Evolutionary conservation across 2,113 vertebrate species (phyloP), one percentile per base, ranked within the genome.

Genomic region (Lucifuga dentata): DNA sequence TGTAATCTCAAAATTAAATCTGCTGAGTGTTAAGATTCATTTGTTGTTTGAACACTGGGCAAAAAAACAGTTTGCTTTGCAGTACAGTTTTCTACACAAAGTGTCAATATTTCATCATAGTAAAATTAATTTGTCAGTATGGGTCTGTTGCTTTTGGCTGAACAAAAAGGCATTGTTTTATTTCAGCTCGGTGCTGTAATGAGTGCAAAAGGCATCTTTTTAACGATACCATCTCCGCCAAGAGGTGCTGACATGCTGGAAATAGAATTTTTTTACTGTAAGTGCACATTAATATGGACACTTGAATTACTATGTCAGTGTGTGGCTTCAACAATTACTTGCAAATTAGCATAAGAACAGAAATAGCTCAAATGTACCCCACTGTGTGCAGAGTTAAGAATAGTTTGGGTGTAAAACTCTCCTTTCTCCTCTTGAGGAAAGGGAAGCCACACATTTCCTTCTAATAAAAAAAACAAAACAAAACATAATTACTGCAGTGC

Each of bases 281-380:
- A 83, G 82, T 78, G 73, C 65, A 81, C 73, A 85, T 88, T 90
- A 81, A 83, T 84, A 86, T 84, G 82, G 87, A 80, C 86, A 89
- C 73, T 86, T 79, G 56, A 73, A 86, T 86, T 80, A 69, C 73
- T 73, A 62, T 89, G 83, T 73, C 52, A 56, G 57, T 72, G 73
- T 82, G 78, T 75, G 66, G 76, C 82, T 81, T 86, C 79, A 78
- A 76, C 78, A 90, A 90, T 89, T 88, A 89, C 78, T 71, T 76
- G 64, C 24, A 78, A 83, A 92, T 91, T 89, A 76, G 70, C 85
- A 87, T 89, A 74, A 83, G 78, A 84, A 88, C 81, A 89, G 81
- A 90, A 89, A 88, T 80, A 85, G 76, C 68, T 53, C 26, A 64
- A 78, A 77, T 85, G 55, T 82, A 63, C 68, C 69, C 78, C 53